phyloP scores from a whole-genome alignment of 1,140 invertebrate genomes.

The Formica selysi region DNA sequence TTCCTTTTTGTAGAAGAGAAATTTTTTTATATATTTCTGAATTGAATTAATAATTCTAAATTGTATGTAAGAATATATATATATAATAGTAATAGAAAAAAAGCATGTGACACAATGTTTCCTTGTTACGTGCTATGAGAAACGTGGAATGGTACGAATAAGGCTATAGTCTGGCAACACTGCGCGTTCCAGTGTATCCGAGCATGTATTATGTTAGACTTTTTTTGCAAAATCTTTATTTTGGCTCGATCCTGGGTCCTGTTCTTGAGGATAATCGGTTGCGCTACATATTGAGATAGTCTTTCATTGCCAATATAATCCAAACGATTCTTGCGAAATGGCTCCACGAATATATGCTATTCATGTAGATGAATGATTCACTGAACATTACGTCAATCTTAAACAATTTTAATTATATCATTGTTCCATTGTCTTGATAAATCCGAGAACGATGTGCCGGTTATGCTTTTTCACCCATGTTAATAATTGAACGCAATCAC shows the following conservation, averaged over 20 bases:
- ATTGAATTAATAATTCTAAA: slow-evolving; percentile 4
- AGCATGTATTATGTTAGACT: not conserved
- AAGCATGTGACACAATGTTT: not conserved
- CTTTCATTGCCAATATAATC: not conserved
- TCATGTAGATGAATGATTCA: not conserved
- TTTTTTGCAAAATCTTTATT: slow-evolving; percentile 19
- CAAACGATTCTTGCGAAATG: not conserved
- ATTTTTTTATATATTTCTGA: not conserved
- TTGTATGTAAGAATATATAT: not conserved
- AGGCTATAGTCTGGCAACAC: slow-evolving; percentile 3
- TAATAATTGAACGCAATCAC: slow-evolving; percentile 16
- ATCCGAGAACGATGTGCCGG: not conserved
- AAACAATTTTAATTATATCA: slow-evolving; percentile 61
- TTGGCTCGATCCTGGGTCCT: not conserved
- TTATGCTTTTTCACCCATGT: not conserved
- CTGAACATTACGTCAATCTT: slow-evolving; percentile 53
- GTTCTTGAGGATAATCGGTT: slow-evolving; percentile 41
- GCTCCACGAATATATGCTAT: not conserved
- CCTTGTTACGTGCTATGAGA: not conserved
- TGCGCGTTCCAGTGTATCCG: not conserved
- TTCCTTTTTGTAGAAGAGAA: not conserved
- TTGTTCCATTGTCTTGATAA: slow-evolving; percentile 8
- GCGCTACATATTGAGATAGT: not conserved
- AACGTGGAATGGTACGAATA: not conserved
- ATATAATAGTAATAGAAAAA: not conserved